These are phyloP conservation scores for Xanthorhoe designata DNA, from an alignment of 2,888 invertebrate genomes.

Conservation along the genomic window DNA sequence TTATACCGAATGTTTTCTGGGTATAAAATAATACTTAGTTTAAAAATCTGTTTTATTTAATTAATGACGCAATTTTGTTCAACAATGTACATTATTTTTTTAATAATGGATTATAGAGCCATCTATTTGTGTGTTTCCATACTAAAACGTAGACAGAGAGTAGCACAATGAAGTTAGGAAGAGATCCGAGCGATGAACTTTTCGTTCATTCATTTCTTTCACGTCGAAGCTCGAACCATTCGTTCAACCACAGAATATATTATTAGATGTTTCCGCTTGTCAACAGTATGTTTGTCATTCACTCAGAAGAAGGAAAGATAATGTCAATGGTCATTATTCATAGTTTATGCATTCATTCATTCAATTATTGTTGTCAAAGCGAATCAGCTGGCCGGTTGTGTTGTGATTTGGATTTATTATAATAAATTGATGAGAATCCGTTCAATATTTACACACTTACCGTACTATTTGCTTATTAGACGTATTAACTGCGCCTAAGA, in stretches of 20 bases:
- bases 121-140: slow-evolving; percentile 18
- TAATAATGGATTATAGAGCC: slow-evolving; percentile 19
- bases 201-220: slow-evolving; percentile 21
- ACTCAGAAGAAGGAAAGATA: too few relatives aligned
- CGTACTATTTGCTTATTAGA: not conserved
- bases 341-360: not conserved
- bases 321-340: too few relatives aligned
- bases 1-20: too few relatives aligned
- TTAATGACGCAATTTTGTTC: too few relatives aligned
- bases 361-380: slow-evolving; percentile 34
- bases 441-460: not conserved
- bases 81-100: not conserved
- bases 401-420: slow-evolving; percentile 1
- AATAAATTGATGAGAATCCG: not conserved
- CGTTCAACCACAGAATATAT: slow-evolving; percentile 2
- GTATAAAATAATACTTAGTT: too few relatives aligned
- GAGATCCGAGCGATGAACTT: slow-evolving; percentile 22
- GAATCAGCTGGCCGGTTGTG: slow-evolving; percentile 47
- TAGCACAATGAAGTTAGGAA: slow-evolving; percentile 19
- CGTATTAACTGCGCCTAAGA: not conserved
- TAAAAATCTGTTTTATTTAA: too few relatives aligned
- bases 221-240: slow-evolving; percentile 1
- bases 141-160: not conserved
- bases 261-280: too few relatives aligned
- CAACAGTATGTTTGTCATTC: too few relatives aligned